A percentile compares a stretch with the other conserved stretches of the same genome.
phyloP scores from a whole-genome alignment of 2,113 vertebrate genomes.

The Mola mola region DNA sequence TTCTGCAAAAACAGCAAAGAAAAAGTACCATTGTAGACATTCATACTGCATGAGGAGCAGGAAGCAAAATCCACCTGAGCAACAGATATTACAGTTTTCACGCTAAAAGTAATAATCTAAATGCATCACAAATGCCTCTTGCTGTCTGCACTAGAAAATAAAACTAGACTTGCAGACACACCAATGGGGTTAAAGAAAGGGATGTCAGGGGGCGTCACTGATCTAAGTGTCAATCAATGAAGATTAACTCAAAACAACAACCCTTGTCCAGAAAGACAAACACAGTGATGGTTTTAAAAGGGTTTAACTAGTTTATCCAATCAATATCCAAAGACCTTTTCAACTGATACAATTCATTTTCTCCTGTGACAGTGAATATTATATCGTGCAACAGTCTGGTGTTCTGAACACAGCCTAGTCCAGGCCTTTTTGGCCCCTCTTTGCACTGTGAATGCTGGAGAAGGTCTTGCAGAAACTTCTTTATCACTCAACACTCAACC shows the following conservation, averaged over 20 bases:
- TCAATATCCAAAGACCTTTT: slow-evolving; percentile 28
- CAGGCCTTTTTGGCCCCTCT: too few species aligned
- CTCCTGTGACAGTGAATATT: background rate
- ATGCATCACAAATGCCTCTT: background rate
- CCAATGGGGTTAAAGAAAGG: background rate
- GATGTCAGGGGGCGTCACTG: background rate
- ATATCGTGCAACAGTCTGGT: background rate
- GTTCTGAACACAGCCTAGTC: background rate
- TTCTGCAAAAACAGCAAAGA: too few species aligned
- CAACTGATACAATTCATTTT: slow-evolving; percentile 2
- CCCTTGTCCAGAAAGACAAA: background rate
- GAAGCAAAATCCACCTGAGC: background rate
- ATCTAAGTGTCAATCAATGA: slow-evolving; percentile 3
- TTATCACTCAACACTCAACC: too few species aligned
- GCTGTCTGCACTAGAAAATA: background rate
- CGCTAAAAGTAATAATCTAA: background rate
- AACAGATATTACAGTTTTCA: background rate
- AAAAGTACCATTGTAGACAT: background rate
- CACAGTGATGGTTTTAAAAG: slow-evolving; percentile 5
- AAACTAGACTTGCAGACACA: background rate
- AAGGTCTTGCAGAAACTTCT: too few species aligned
- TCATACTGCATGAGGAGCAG: background rate
- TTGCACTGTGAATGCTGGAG: too few species aligned
- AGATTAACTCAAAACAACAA: slow-evolving; percentile 18
- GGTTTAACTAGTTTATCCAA: slow-evolving; percentile 7